These are phyloP conservation scores for Koerneria pararmatus DNA, from an alignment of 2,888 invertebrate genomes.

Conservation along the genomic window DNA sequence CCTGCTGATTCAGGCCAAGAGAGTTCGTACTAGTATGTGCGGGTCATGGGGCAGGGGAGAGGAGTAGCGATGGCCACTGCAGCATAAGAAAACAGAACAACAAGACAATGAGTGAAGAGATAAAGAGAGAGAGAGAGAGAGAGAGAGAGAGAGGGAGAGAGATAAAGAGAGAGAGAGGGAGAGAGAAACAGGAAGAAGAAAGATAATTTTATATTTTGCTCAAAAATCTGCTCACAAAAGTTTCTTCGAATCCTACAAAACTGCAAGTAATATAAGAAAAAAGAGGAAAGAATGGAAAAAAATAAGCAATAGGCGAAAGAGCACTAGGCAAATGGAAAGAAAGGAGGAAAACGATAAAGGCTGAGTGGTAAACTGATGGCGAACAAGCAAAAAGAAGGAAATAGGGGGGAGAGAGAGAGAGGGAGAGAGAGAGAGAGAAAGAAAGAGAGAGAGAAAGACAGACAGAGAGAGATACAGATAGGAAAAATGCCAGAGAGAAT, in stretches of 20 bases:
- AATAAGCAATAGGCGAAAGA: not conserved
- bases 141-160: not conserved
- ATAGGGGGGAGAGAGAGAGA: not conserved
- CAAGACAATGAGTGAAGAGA: not conserved
- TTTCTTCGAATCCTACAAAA: not conserved
- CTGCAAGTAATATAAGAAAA: not conserved
- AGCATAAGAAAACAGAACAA: not conserved
- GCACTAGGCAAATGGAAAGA: not conserved
- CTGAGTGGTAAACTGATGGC: not conserved
- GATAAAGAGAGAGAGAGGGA: not conserved
- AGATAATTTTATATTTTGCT: not conserved
- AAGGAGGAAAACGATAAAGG: not conserved
- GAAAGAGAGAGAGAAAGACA: not conserved
- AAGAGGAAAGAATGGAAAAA: constrained; percentile 3
- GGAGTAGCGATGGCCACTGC: not conserved
- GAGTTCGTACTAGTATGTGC: too few relatives aligned
- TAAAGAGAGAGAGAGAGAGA: not conserved
- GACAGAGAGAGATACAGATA: not conserved
- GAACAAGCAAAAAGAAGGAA: not conserved
- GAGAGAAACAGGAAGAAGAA: constrained; percentile 5
- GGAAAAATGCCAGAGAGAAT: not conserved
- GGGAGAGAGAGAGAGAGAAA: not conserved
- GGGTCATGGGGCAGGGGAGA: too few relatives aligned
- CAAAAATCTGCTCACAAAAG: not conserved
- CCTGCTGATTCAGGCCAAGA: too few relatives aligned